Percentiles rank a stretch among this genome's conserved stretches.
Evolutionary conservation across 1,140 invertebrate species (phyloP).

Genomic region (Pseudomyrmex dendroicus): DNA sequence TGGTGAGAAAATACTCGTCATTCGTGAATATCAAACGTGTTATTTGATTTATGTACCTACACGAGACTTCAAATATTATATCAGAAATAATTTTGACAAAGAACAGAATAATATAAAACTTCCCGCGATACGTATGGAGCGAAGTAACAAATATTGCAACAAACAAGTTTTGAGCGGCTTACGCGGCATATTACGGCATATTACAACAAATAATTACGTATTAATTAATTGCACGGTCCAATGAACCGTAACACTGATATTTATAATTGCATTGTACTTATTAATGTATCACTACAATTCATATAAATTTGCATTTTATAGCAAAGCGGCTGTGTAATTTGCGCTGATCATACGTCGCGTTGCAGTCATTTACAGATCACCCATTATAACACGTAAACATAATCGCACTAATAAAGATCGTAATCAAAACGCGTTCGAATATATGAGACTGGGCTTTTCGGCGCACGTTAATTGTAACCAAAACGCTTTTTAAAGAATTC

Average conservation of each 20-base stretch:
- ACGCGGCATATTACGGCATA: not conserved
- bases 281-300: slow-evolving; percentile 52
- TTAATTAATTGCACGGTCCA: slow-evolving; percentile 42
- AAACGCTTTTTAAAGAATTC: not conserved
- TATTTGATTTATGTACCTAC: not conserved
- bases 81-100: slow-evolving; percentile 1
- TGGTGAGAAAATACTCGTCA: not conserved
- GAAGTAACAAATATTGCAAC: not conserved
- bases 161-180: slow-evolving; percentile 40
- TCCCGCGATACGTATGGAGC: not conserved
- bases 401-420: slow-evolving; percentile 4
- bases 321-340: not conserved
- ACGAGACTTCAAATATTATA: not conserved
- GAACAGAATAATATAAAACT: not conserved
- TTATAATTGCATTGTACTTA: slow-evolving; percentile 47
- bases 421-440: not conserved
- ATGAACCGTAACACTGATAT: slow-evolving; percentile 7
- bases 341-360: not conserved
- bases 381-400: not conserved
- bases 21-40: not conserved
- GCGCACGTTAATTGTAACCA: not conserved
- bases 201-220: slow-evolving; percentile 37
- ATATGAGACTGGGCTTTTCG: no score
- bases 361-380: not conserved
- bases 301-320: slow-evolving; percentile 39